Evolutionary conservation across 1,140 invertebrate species (phyloP).

Genomic region (Aphaenogaster ashmeadi): DNA sequence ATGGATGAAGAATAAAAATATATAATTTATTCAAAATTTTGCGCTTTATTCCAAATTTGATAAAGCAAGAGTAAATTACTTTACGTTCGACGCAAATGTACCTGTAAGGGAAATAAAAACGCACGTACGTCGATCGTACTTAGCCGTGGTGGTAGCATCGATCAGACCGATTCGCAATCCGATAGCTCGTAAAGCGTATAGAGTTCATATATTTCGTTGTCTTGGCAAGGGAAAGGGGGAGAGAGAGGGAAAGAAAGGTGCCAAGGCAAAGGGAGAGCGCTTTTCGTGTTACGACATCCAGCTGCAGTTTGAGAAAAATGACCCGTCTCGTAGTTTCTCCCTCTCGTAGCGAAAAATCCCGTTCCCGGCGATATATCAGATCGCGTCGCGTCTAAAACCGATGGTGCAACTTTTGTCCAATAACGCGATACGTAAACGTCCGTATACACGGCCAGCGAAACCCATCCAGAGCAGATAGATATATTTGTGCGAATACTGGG

Average conservation of each 20-base stretch:
- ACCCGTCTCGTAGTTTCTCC: constrained; percentile 77
- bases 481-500: constrained; percentile 62
- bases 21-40: not conserved
- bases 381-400: constrained; percentile 77
- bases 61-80: not conserved
- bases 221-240: constrained; percentile 5
- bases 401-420: constrained; percentile 80
- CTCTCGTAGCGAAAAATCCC: constrained; percentile 71
- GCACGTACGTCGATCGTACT: constrained; percentile 31
- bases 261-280: constrained; percentile 52
- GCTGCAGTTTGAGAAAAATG: constrained; percentile 78
- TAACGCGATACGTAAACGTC: constrained; percentile 79
- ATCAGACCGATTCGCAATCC: constrained; percentile 73
- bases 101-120: not conserved
- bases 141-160: constrained; percentile 60
- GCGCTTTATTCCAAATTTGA: not conserved
- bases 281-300: constrained; percentile 72
- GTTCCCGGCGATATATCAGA: constrained; percentile 77
- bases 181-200: constrained; percentile 55
- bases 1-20: not conserved
- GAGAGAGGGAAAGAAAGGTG: constrained; percentile 26
- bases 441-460: constrained; percentile 66
- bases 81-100: constrained; percentile 1
- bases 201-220: constrained; percentile 76
- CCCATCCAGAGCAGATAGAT: constrained; percentile 57